These are phyloP conservation scores for Sitobion miscanthi DNA, from an alignment of 1,140 invertebrate species.

Conservation along the genomic window DNA sequence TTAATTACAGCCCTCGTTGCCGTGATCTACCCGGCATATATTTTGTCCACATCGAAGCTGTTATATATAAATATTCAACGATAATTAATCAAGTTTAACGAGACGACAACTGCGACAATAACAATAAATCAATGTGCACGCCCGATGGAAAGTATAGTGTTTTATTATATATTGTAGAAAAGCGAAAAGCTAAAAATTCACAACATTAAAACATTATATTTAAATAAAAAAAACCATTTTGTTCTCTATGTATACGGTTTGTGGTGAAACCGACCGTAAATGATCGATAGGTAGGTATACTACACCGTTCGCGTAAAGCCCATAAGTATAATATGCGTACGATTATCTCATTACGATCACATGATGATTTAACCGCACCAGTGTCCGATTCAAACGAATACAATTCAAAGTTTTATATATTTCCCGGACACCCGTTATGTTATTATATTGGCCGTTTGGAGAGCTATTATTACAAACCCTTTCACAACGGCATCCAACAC, in stretches of 20 bases:
- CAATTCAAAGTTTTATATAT: not conserved
- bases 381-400: not conserved
- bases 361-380: not conserved
- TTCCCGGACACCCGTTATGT: not conserved
- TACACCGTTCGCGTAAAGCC: not conserved
- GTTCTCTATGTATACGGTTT: not conserved
- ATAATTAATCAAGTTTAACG: constrained; percentile 36
- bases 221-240: not conserved
- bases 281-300: not conserved
- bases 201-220: not conserved
- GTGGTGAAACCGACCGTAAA: not conserved
- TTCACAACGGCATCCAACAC: not conserved
- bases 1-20: not conserved
- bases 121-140: constrained; percentile 8
- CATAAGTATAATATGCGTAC: not conserved
- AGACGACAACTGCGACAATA: constrained; percentile 21
- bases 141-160: not conserved
- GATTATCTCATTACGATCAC: not conserved
- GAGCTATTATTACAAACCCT: not conserved
- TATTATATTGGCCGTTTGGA: not conserved
- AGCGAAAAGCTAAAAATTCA: not conserved
- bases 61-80: constrained; percentile 17
- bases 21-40: not conserved
- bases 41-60: constrained; percentile 13
- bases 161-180: constrained; percentile 32